Evolutionary conservation across 2,888 invertebrate genomes (phyloP), one percentile per base, ranked within the genome.

Genomic region (Acholoe squamosa): DNA sequence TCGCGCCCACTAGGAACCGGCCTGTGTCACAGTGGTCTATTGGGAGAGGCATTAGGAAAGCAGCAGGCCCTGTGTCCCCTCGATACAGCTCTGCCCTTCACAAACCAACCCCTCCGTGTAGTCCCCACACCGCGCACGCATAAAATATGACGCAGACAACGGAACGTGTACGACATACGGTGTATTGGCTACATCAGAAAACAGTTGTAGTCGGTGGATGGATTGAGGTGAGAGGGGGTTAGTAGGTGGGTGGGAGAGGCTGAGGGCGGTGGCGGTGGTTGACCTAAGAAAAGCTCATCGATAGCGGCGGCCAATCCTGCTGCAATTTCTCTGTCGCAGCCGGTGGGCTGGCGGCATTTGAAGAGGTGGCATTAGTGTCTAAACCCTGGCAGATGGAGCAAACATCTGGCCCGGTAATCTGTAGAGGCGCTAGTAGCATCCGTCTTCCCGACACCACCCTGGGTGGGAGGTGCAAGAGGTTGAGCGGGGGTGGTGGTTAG

Each of bases 281-380:
- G 43, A 43, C 43, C 43, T 43, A n/a, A 71, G 71, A n/a, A 71
- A 71, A 71, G 71, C 71, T 43, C 25, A 71, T 71, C 25, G 71
- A 71, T 71, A 71, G 71, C 31, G 28, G 28, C 25, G 28, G 28
- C n/a, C 25, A 71, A 71, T 71, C 71, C 71, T 14, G 25, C 28
- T 28, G 71, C 71, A 71, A 71, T 71, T 71, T 71, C 71, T 71
- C 71, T 28, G 71, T 28, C 28, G 25, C 28, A 0, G 71, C 71
- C 71, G 71, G 25, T 16, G 71, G 71, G 71, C 71, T 14, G 28
- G 3, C 3, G 71, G n/a, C 71, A 28, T 71, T 71, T 71, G 71
- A 71, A 28, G 71, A 71, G 71, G 71, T 71, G 71, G 71, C 71
- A 71, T 71, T 71, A 71, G 71, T 71, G 71, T 71, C 71, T 71